Base-by-base conservation (phyloP, 1,140 invertebrate species). In the Thaumetopoea pityocampa region DNA sequence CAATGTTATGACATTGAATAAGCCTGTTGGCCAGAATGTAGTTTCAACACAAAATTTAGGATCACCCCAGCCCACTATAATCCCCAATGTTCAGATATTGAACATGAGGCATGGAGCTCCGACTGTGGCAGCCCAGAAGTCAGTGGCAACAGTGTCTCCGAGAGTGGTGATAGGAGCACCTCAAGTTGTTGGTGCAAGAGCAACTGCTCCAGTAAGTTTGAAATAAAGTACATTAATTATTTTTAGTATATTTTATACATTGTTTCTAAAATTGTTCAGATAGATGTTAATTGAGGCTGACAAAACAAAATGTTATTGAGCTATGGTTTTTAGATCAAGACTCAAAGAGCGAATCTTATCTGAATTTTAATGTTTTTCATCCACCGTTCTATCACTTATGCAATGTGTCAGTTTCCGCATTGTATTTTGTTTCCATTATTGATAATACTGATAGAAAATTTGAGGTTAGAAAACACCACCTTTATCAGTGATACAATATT, bases 61-160 rank as follows among this genome's bases (percentile, higher is more conserved):
- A 23, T 85, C 88, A 41, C 82, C 85, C 27, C 88, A 89, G 33
- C 88, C 87, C 6, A 83, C 88, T 36, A 88, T 91, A 64, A 85
- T 93, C 38, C 89, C 90, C 46, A 93, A 93, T 86, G 92, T 96
- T 51, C 93, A 95, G 76, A 93, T 96, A 67, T 87, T 96, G 32
- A 96, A 95, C 86, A 91, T 95, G 85, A 87, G 93, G 50, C 90
- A 92, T 3, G 89, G 86, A 33, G 87, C 90, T 24, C 90, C 92
- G 11, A 76, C 88, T 38, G 88, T 89, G 40, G 85, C 89, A n/a
- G 88, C 88, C 41, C 91, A 92, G 64, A 95, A 94, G 70, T 90
- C 89, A 27, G 90, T 89, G 38, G 89, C 90, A 53, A 87, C 89
- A 42, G 88, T 92, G 18, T 88, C 92, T 12, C 88, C 92, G 7